Evolutionary conservation across 2,888 invertebrate species (phyloP).

Genomic region (Trimorus sp.): DNA sequence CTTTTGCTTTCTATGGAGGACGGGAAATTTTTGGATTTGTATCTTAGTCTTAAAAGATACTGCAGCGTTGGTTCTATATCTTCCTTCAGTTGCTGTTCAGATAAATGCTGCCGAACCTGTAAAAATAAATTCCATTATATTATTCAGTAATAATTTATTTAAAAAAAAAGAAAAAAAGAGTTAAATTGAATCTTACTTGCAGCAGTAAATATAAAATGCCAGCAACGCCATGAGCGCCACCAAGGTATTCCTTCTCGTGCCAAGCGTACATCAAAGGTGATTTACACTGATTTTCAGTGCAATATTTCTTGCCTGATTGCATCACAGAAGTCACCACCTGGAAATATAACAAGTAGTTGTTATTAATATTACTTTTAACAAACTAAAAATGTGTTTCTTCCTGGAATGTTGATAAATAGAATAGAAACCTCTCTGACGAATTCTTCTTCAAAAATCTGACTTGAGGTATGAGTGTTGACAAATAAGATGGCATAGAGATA

Average conservation of each 20-base stretch:
- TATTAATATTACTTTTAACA: not conserved
- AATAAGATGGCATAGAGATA: conserved; percentile 91
- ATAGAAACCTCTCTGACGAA: conserved; percentile 81
- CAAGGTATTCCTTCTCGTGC: conserved; percentile 93
- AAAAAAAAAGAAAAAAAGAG: too few relatives aligned
- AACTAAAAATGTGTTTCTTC: too few relatives aligned
- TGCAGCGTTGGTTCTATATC: conserved; percentile 86
- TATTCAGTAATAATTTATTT: not conserved
- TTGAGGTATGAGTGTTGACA: conserved; percentile 86
- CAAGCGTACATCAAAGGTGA: conserved; percentile 92
- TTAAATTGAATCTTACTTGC: conserved; percentile 83
- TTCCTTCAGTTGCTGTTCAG: conserved; percentile 83
- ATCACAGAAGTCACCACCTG: conserved; percentile 86
- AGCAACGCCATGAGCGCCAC: conserved; percentile 94
- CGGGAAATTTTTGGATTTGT: conserved; percentile 88
- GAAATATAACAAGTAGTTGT: not conserved
- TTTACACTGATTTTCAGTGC: conserved; percentile 83
- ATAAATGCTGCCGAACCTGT: conserved; percentile 84
- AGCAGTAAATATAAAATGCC: conserved; percentile 93
- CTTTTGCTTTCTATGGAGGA: conserved; percentile 87
- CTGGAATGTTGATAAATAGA: not conserved
- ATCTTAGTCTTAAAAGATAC: conserved; percentile 84
- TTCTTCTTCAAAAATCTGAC: conserved; percentile 84
- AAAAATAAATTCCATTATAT: conserved; percentile 33
- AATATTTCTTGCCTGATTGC: conserved; percentile 85